These are phyloP conservation scores for Calameuta filiformis DNA, from an alignment of 2,888 invertebrate genomes.

Conservation along the genomic window DNA sequence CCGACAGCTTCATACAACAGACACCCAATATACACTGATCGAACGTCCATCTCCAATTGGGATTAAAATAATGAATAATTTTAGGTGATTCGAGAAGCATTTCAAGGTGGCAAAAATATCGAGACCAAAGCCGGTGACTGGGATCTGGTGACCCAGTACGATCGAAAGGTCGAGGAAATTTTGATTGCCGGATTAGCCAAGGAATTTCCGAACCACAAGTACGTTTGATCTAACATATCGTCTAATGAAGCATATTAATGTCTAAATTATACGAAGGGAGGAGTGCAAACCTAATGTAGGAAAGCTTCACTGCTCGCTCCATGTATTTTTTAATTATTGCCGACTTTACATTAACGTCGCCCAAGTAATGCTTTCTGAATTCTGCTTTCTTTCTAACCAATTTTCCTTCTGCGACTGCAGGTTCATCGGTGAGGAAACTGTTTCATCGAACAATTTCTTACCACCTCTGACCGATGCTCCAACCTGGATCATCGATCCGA, in stretches of 20 bases:
- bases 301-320: background rate
- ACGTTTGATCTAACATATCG: slow-evolving; percentile 40
- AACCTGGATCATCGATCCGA: slow-evolving; percentile 89
- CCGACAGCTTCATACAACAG: background rate
- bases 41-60: background rate
- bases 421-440: slow-evolving; percentile 86
- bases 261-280: background rate
- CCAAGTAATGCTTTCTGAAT: background rate
- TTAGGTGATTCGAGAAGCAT: slow-evolving; percentile 51
- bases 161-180: slow-evolving; percentile 79
- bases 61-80: slow-evolving; percentile 10
- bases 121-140: slow-evolving; percentile 74
- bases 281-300: background rate
- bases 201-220: slow-evolving; percentile 75
- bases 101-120: slow-evolving; percentile 53
- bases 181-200: slow-evolving; percentile 72
- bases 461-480: slow-evolving; percentile 78
- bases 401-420: slow-evolving; percentile 58
- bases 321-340: background rate
- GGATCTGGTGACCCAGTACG: slow-evolving; percentile 86
- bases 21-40: background rate
- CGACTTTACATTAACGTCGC: background rate
- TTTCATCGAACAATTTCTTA: slow-evolving; percentile 63
- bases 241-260: background rate
- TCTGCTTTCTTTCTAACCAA: background rate